Evolutionary conservation across 1,140 invertebrate genomes (phyloP).

Genomic region (Palaemon carinicauda): DNA sequence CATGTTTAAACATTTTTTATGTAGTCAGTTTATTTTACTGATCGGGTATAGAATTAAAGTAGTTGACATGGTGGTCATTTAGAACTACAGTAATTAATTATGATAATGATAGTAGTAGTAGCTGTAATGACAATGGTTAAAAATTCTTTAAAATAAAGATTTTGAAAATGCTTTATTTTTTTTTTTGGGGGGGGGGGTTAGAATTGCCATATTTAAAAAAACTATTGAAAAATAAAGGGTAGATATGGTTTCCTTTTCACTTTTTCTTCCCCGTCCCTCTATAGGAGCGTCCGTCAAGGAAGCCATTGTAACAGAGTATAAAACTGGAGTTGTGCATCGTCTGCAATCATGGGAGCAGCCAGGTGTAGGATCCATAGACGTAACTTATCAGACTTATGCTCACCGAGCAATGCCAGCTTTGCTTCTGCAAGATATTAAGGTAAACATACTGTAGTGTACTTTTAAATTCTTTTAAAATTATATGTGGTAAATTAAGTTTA

Average conservation of each 20-base stretch:
- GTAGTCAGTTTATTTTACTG: too few relatives aligned
- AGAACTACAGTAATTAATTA: too few relatives aligned
- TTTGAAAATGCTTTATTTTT: too few relatives aligned
- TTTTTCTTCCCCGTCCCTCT: background rate
- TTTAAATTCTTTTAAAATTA: too few relatives aligned
- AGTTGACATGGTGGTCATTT: too few relatives aligned
- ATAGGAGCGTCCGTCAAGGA: conserved; percentile 55
- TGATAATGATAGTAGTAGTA: too few relatives aligned
- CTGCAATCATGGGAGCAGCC: conserved; percentile 70
- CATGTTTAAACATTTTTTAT: too few relatives aligned
- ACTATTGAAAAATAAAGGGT: background rate
- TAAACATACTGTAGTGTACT: background rate
- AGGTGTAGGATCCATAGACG: conserved; percentile 72
- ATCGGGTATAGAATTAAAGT: too few relatives aligned
- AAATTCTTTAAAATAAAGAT: too few relatives aligned
- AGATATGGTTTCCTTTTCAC: background rate
- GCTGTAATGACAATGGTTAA: too few relatives aligned
- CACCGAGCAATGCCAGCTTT: conserved; percentile 77
- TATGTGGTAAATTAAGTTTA: too few relatives aligned
- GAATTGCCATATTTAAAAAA: background rate
- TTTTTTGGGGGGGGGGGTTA: too few relatives aligned
- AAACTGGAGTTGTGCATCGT: conserved; percentile 74
- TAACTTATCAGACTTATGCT: conserved; percentile 78
- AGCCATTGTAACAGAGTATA: conserved; percentile 66
- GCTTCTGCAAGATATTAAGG: conserved; percentile 55